A percentile compares a stretch with the other conserved stretches of the same genome.
Conservation (phyloP, 1,140 invertebrate species). For the Samia ricini region DNA sequence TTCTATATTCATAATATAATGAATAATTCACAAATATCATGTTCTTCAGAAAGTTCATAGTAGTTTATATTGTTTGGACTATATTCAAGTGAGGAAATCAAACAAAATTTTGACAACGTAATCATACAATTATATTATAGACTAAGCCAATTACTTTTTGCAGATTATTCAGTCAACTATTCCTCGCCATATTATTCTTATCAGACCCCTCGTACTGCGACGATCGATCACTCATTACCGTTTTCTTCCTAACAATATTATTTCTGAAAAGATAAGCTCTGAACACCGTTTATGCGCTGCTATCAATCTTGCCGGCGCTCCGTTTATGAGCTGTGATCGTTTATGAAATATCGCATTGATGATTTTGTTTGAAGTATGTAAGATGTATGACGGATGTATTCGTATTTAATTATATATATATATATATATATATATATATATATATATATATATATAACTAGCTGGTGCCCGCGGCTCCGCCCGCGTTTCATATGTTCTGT, state of each 20-base stretch:
- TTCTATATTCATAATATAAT: no score
- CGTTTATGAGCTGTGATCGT: slow-evolving; percentile 15
- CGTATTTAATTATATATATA: background rate
- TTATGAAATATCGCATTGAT: slow-evolving; percentile 8
- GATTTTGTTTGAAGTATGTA: background rate
- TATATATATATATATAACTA: no score
- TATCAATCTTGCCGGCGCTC: slow-evolving; percentile 32
- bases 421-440: no score
- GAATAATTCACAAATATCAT: no score
- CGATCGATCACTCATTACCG: slow-evolving; percentile 41
- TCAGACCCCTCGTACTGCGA: background rate
- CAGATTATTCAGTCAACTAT: background rate
- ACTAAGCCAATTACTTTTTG: no score
- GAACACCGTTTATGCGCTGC: slow-evolving; percentile 17
- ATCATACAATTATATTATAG: no score
- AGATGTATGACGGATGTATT: background rate
- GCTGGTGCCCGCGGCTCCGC: no score
- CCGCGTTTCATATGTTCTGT: no score
- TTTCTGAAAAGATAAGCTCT: slow-evolving; percentile 23
- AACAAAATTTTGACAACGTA: no score
- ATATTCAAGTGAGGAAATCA: no score
- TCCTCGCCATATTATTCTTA: background rate
- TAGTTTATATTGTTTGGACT: no score
- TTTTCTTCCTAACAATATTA: slow-evolving; percentile 12
- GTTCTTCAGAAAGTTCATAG: no score